Base-by-base conservation (phyloP, 2,797 vertebrate species). In the Ciconia nigra region DNA sequence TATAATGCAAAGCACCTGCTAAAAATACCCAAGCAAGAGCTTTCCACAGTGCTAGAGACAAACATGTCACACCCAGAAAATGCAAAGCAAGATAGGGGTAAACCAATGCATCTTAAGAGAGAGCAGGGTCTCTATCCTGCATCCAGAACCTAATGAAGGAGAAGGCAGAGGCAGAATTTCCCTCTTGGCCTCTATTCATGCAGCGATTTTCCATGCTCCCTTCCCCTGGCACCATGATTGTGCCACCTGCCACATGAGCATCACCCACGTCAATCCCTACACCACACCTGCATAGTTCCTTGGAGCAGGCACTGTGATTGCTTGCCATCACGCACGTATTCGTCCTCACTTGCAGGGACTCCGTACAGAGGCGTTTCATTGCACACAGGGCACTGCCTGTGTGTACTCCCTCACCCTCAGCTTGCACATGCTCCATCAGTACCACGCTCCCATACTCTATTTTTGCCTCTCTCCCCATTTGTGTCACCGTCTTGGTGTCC, bases 1-100 rank as follows among this genome's bases (percentile, higher is more conserved):
- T 92, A 95, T 96, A 96, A 92, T 81, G 88, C 78, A 85, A 96
- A 97, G 93, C 81, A 96, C 93, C 95, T 96, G 86, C 94, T 94
- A 98, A 98, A 97, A 97, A 97, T 97, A 97, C 87, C 76, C 96
- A 88, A 61, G 89, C 79, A 97, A 94, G 83, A 46, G 63, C 89
- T 82, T 87, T 95, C 78, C 31, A 89, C 59, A 46, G 42, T 66
- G 44, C 57, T 44, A 57, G 87, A 92, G 93, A 94, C 51, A 72
- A 72, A 88, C 11, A 25, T 59, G 86, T 93, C 37, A 55, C 54
- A 88, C 83, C 81, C 85, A 78, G 52, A 81, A 78, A 26, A 37
- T 5, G 13, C 29, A 49, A 81, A 86, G 13, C 5, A 69, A 83
- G 65, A 55, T 1, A 3, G 5, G 7, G 11, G 6, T 37, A 87